Evolutionary conservation across 2,113 vertebrate genomes (phyloP), one percentile per base, ranked within the genome.

Genomic region (Ancistrus triradiatus): DNA sequence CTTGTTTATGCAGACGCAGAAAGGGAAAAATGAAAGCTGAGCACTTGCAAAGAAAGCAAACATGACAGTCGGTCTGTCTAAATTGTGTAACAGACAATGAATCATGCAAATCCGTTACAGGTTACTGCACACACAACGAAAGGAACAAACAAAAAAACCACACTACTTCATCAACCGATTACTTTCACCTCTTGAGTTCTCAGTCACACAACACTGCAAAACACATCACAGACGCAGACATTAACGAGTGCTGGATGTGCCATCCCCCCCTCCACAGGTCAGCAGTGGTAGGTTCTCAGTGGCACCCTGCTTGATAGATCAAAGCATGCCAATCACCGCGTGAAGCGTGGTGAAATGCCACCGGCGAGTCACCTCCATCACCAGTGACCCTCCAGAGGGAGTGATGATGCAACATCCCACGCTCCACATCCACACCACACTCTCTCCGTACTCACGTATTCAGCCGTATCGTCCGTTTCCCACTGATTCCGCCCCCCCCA

Each of bases 381-480:
- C 17, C 42, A 47, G 43, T 38, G 17, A 48, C 68, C 67, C 50
- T 18, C 6, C 56, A 69, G 63, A 25, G 25, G 44, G 57, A 7
- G 33, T 60, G 62, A 52, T 84, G 84, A 84, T 86, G 84, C 84
- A 88, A 83, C 77, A 81, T 59, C 80, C 72, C 50, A 69, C 74
- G 76, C 75, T 66, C 48, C 47, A 21, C 24, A n/a, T 70, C 69
- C 59, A 83, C 74, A 78, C 60, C 77, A 60, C 25, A 49, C 37
- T 25, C 71, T 21, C 55, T 24, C 71, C 33, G 43, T 89, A 90
- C 96, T 98, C 83, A 98, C 96, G 44, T 98, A 98, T 91, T 98
- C 95, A 55, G 95, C 94, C 47, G 92, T 96, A 84, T 97, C 92
- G 84, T 98, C 96, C 81, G 79, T 96, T 91, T 97, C 96, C 95